A percentile compares a stretch with the other conserved stretches of the same genome.
phyloP scores from a whole-genome alignment of 2,888 invertebrate genomes.

The Ennomos fuscantarius region DNA sequence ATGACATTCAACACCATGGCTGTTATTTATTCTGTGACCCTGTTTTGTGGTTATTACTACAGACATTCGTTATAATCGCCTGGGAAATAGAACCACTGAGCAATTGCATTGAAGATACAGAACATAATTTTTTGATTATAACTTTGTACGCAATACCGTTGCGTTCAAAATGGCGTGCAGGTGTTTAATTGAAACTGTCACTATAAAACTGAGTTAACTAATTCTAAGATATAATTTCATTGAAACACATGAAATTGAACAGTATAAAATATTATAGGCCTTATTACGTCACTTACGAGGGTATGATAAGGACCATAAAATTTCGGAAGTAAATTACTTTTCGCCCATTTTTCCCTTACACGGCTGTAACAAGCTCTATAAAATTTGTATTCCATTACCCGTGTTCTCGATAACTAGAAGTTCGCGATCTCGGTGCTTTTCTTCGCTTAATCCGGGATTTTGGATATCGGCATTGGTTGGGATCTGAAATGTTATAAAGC shows the following conservation, averaged over 20 bases:
- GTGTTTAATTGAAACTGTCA: conserved; percentile 4
- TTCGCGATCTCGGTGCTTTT: conserved; percentile 19
- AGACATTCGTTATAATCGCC: conserved; percentile 29
- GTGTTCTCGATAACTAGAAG: conserved; percentile 26
- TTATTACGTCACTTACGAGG: not conserved
- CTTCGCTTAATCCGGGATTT: conserved; percentile 25
- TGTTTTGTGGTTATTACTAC: conserved; percentile 38
- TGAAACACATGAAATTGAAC: too few species aligned
- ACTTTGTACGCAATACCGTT: not conserved
- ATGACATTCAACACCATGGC: conserved; percentile 39
- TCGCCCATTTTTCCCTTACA: conserved; percentile 20
- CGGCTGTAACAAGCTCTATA: conserved; percentile 22
- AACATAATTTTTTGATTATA: too few species aligned
- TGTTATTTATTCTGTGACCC: too few species aligned
- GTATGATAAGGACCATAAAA: conserved; percentile 15
- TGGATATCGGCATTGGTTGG: not conserved
- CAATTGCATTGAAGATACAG: conserved; percentile 26
- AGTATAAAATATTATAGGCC: not conserved
- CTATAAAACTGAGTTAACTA: not conserved
- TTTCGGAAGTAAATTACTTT: conserved; percentile 22
- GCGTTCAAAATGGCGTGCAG: not conserved
- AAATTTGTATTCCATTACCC: conserved; percentile 31
- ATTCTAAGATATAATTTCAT: too few species aligned
- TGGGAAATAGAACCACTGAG: conserved; percentile 23
- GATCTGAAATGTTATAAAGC: conserved; percentile 12